phyloP scores from a whole-genome alignment of 2,113 vertebrate genomes.

The Carassius carassius region DNA sequence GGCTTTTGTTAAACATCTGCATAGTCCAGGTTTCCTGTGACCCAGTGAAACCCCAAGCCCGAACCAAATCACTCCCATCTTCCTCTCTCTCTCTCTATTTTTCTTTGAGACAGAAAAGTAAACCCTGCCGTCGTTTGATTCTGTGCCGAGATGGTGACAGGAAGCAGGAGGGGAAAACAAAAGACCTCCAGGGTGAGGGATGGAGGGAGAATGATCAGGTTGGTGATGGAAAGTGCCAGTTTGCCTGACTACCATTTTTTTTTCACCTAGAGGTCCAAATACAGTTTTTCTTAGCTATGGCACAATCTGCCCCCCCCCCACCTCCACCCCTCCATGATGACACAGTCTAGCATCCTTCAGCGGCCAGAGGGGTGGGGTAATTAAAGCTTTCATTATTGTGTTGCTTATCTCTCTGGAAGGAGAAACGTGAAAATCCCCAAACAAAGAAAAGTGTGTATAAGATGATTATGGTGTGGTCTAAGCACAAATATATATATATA shows the following conservation, averaged over 20 bases:
- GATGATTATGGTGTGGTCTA: constrained; percentile 56
- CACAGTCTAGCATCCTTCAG: constrained; percentile 90
- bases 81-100: constrained; percentile 76
- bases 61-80: constrained; percentile 35
- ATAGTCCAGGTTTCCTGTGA: constrained; percentile 93
- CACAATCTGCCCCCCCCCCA: constrained; percentile 20
- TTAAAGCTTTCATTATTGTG: constrained; percentile 93
- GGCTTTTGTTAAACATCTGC: constrained; percentile 91
- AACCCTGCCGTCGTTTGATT: constrained; percentile 97
- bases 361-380: constrained; percentile 88
- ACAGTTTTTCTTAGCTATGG: constrained; percentile 27
- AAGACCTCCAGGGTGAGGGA: constrained; percentile 81
- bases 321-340: constrained; percentile 74
- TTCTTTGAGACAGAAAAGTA: constrained; percentile 90
- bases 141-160: constrained; percentile 99
- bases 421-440: constrained; percentile 76
- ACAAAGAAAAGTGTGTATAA: constrained; percentile 62
- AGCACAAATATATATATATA: constrained; percentile 63
- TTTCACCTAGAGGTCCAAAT: constrained; percentile 8
- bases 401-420: constrained; percentile 86
- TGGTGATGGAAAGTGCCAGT: constrained; percentile 92
- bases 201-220: constrained; percentile 92
- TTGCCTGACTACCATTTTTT: constrained; percentile 85
- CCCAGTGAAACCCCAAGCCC: constrained; percentile 55
- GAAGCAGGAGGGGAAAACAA: constrained; percentile 98